Evolutionary conservation across 2,797 vertebrate species (phyloP).

Genomic region (Agapornis canus): DNA sequence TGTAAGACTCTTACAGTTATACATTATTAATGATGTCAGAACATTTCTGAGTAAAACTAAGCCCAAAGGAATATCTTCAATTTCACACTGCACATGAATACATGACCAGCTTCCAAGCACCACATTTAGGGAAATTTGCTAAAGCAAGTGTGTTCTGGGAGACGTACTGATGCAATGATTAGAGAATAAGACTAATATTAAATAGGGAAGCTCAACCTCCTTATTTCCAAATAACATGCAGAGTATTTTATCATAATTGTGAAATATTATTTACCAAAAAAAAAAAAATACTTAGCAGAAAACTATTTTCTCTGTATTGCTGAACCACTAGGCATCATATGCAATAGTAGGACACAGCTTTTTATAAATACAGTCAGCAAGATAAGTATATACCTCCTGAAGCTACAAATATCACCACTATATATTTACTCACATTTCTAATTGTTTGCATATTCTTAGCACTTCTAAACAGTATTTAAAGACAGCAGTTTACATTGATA

Average conservation of each 20-base stretch:
- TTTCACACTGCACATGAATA: neutral
- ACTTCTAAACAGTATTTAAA: neutral
- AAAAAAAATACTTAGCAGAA: neutral
- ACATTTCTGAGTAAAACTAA: constrained; percentile 7
- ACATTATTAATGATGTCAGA: constrained; percentile 21
- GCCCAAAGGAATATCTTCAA: neutral
- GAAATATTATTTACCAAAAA: neutral
- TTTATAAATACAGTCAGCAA: neutral
- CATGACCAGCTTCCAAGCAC: neutral
- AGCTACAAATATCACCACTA: neutral
- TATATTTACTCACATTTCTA: neutral
- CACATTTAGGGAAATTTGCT: neutral
- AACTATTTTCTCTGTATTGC: neutral
- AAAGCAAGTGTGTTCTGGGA: neutral
- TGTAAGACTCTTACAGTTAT: neutral
- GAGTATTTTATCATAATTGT: neutral
- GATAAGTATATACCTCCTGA: neutral
- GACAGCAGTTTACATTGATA: neutral
- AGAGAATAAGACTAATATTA: neutral
- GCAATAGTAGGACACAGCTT: neutral
- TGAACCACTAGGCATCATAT: neutral
- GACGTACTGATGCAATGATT: neutral
- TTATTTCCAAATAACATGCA: neutral
- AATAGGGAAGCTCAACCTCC: neutral
- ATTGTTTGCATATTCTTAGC: neutral